Evolutionary conservation across 2,888 invertebrate species (phyloP), one percentile per base, ranked within the genome.

Genomic region (Rosalia funebris): DNA sequence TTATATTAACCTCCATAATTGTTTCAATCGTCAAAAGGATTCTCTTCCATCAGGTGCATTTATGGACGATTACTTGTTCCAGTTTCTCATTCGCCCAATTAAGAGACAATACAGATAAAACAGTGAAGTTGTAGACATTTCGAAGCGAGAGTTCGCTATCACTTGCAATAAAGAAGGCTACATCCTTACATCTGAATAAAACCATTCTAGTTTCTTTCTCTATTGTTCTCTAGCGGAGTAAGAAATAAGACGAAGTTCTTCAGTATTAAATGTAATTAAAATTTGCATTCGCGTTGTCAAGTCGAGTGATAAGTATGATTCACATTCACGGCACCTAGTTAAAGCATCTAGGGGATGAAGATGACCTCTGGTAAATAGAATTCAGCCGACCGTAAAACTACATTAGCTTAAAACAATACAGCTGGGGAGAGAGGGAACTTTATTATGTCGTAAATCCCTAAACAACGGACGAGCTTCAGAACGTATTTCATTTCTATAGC

Each of bases 181-280:
- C 57, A 56, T 61, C 62, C 60, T 59, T 62, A 62, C 62, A 64
- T 64, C 48, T 50, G 58, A 45, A 61, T 46, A 50, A 58, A 57
- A 62, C 19, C 45, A 17, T 25, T 53, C 20, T 20, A 34, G 15
- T 34, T 7, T 37, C 19, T 19, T 19, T 36, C 10, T 42, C 53
- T 37, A 45, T 55, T 55, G 34, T 55, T 19, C 25, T 17, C 12
- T 37, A 15, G 37, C 20, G 36, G 14, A 45, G 15, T 36, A 17
- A 44, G 36, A 37, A 45, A 55, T 34, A 54, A 44, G 31, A 54
- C 32, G 37, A 16, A 55, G 36, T 45, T 45, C 37, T 15, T 42
- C 10, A 20, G 37, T 37, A 11, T 55, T 36, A 37, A 34, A 45
- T 55, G 55, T 55, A 45, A 55, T 55, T 55, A 55, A 55, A 55